phyloP scores from a whole-genome alignment of 92 coral and sea anemone species.

The Umimayanthus chanpuru region DNA sequence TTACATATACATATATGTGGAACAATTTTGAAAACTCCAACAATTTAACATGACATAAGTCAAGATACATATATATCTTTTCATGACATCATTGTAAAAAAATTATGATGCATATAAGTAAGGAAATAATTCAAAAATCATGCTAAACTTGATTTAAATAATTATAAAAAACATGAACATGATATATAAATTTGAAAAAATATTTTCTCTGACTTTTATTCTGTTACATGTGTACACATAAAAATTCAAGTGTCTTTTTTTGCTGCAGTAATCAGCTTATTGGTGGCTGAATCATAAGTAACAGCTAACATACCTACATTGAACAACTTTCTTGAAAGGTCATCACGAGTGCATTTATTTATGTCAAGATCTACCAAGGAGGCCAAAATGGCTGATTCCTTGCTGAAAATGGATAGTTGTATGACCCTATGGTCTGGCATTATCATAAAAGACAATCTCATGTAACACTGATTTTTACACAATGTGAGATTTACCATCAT shows the following conservation, averaged over 20 bases:
- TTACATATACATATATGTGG: no score
- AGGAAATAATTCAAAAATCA: conserved; percentile 31
- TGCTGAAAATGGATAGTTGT: no score
- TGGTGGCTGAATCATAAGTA: conserved; percentile 43
- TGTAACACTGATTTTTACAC: no score
- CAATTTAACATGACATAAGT: conserved; percentile 19
- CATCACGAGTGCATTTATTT: conserved; percentile 29
- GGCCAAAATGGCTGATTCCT: conserved; percentile 5
- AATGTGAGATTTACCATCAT: no score
- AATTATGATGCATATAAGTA: conserved; percentile 24
- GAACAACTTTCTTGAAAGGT: conserved; percentile 39
- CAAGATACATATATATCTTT: conserved; percentile 22
- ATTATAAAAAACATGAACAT: conserved; percentile 41
- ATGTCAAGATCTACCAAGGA: conserved; percentile 35
- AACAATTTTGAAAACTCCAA: neutral
- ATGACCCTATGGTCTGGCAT: no score
- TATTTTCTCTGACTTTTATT: conserved; percentile 35
- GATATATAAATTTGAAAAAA: conserved; percentile 1
- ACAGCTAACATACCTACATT: conserved; percentile 34
- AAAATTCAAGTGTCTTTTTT: conserved; percentile 41
- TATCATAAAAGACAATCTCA: no score
- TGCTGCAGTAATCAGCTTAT: conserved; percentile 29
- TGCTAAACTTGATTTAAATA: conserved; percentile 38
- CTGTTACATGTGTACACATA: conserved; percentile 17
- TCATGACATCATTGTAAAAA: conserved; percentile 33